A percentile compares a stretch with the other conserved stretches of the same genome.
These are phyloP conservation scores for Psix sp. DNA, from an alignment of 1,140 invertebrate genomes.

Conservation along the genomic window DNA sequence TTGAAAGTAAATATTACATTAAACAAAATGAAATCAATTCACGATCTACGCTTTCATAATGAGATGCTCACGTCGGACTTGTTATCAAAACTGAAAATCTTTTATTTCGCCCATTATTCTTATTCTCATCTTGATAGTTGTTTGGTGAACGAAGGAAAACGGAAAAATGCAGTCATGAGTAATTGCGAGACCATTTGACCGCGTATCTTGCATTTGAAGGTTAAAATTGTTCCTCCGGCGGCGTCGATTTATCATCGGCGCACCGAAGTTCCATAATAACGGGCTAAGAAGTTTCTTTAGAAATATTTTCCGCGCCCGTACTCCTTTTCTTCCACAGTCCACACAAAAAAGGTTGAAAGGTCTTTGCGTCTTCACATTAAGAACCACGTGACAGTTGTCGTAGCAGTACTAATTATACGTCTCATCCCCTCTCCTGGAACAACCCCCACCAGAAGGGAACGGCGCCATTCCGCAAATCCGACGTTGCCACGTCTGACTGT, in stretches of 20 bases:
- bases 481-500: slow-evolving; percentile 31
- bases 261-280: slow-evolving; percentile 53
- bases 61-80: too few species aligned
- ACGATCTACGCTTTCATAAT: too few species aligned
- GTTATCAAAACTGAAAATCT: too few species aligned
- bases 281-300: slow-evolving; percentile 52
- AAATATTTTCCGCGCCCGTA: slow-evolving; percentile 43
- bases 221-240: slow-evolving; percentile 36
- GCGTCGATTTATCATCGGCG: slow-evolving; percentile 42
- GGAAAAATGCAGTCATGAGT: slow-evolving; percentile 24
- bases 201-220: slow-evolving; percentile 45
- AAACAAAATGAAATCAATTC: too few species aligned
- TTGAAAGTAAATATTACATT: too few species aligned
- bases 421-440: slow-evolving; percentile 45
- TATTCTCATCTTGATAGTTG: too few species aligned
- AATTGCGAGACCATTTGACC: slow-evolving; percentile 50
- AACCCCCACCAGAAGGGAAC: slow-evolving; percentile 47
- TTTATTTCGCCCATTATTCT: too few species aligned
- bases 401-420: slow-evolving; percentile 66
- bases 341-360: slow-evolving; percentile 50
- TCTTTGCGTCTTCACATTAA: slow-evolving; percentile 52
- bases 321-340: slow-evolving; percentile 30
- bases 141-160: too few species aligned
- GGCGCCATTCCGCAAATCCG: slow-evolving; percentile 54
- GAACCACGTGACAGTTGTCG: slow-evolving; percentile 60